These are phyloP conservation scores for Acrobasis repandana DNA, from an alignment of 2,888 invertebrate species.

Conservation along the genomic window DNA sequence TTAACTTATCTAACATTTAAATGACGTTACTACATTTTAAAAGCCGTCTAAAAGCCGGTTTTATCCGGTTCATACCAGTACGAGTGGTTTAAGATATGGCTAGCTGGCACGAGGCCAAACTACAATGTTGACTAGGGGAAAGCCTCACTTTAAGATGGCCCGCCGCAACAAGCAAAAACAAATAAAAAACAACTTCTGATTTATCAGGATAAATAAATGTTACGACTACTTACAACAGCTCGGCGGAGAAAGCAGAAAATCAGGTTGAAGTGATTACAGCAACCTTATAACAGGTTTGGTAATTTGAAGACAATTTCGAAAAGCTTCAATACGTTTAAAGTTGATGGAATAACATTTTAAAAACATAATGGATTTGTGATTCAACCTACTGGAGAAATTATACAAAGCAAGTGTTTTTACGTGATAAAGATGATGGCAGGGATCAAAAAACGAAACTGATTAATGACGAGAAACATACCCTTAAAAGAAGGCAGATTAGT, in stretches of 20 bases:
- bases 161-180: background rate
- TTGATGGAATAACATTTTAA: too few species aligned
- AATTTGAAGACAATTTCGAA: background rate
- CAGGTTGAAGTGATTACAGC: background rate
- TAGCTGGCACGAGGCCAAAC: conserved; percentile 5
- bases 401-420: too few species aligned
- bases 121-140: background rate
- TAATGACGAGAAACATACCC: too few species aligned
- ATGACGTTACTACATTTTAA: conserved; percentile 3
- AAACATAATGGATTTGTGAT: too few species aligned
- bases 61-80: background rate
- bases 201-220: background rate
- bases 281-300: background rate
- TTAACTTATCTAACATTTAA: background rate
- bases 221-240: background rate
- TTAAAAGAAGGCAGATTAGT: too few species aligned
- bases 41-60: background rate
- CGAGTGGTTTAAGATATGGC: background rate
- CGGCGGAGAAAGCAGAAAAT: background rate
- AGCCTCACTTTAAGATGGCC: background rate
- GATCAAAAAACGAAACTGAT: too few species aligned
- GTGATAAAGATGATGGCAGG: too few species aligned
- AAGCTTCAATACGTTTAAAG: background rate
- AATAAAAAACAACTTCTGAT: background rate
- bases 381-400: too few species aligned